Evolutionary conservation across 64 coral and sea anemone species (phyloP), one percentile per base, ranked within the genome.

Genomic region (Astreopora myriophthalma): DNA sequence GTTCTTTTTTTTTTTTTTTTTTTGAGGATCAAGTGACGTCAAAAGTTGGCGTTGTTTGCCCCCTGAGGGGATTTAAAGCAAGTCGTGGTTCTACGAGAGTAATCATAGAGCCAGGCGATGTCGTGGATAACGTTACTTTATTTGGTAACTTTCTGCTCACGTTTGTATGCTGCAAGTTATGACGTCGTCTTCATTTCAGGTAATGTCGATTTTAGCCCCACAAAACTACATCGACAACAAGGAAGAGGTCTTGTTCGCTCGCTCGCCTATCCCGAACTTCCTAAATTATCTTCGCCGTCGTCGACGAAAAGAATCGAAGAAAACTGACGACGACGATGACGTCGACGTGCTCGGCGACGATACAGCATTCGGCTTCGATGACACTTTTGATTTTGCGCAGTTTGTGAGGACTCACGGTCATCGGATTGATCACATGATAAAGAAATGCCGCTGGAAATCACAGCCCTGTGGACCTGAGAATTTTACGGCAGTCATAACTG

Each of bases 351-450:
- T 92, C 66, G 77, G 75, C 26, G 97, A 96, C 36, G 94, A 95
- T 40, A 89, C 89, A 3, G 83, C 84, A 37, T 90, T 89, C n/a
- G 97, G 93, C 34, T 91, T 99, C 49, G 97, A 99, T 48, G 90
- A 99, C 48, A 87, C 86, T 13, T 99, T 99, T 38, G 94, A 99
- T 83, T 99, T 99, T 85, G 97, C 88, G 57, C 88, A 99, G 69
- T 99, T 99, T 91, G 97, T 99, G 5, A 91, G 94, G 58, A 99
- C 97, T 33, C 97, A 99, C 31, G 97, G 97, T 27, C 97, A 99
- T 83, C 94, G 97, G 2, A 99, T 99, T 88, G 97, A 99, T 78
- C 97, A 99, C 82, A 99, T 99, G 97, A 99, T 99, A 57, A 99
- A 99, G 39, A 96, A 95, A 82, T 99, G 97, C 62, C 87, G 97